phyloP scores from a whole-genome alignment of 2,888 invertebrate species.

The Xestobium rufovillosum region DNA sequence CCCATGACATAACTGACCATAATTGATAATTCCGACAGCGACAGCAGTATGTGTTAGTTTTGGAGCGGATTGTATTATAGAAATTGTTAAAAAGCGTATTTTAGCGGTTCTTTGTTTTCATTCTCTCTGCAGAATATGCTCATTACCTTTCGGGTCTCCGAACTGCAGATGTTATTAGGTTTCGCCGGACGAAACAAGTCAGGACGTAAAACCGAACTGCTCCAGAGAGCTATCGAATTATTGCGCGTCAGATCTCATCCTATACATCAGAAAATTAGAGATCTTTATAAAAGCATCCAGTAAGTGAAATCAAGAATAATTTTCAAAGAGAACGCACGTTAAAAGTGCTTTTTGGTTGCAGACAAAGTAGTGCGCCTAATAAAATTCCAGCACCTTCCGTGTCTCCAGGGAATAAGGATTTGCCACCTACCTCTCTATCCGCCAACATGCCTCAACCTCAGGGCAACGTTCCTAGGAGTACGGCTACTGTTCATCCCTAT shows the following conservation, averaged over 20 bases:
- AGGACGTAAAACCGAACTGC: constrained; percentile 73
- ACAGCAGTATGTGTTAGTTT: not conserved
- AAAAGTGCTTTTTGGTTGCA: constrained; percentile 19
- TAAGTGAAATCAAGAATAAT: constrained; percentile 41
- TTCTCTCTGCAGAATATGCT: constrained; percentile 42
- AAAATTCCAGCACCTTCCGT: constrained; percentile 31
- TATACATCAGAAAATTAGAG: constrained; percentile 56
- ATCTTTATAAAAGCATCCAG: constrained; percentile 61
- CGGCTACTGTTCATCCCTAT: constrained; percentile 39
- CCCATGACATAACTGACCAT: too few relatives aligned
- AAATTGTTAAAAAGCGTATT: too few relatives aligned
- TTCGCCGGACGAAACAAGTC: constrained; percentile 72
- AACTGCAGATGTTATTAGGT: constrained; percentile 74
- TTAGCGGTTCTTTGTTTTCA: constrained; percentile 14
- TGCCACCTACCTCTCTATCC: constrained; percentile 22
- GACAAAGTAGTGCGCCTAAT: constrained; percentile 37
- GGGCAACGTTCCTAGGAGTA: constrained; percentile 35
- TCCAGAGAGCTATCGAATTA: constrained; percentile 64
- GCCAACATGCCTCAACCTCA: constrained; percentile 38
- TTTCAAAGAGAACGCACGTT: not conserved
- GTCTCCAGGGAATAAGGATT: constrained; percentile 31
- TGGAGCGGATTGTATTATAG: too few relatives aligned
- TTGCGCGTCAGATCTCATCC: constrained; percentile 58
- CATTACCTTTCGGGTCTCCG: constrained; percentile 72
- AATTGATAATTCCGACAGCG: too few relatives aligned